A percentile compares a stretch with the other conserved stretches of the same genome.
phyloP scores from a whole-genome alignment of 2,113 vertebrate genomes.

The Zapus hudsonius region DNA sequence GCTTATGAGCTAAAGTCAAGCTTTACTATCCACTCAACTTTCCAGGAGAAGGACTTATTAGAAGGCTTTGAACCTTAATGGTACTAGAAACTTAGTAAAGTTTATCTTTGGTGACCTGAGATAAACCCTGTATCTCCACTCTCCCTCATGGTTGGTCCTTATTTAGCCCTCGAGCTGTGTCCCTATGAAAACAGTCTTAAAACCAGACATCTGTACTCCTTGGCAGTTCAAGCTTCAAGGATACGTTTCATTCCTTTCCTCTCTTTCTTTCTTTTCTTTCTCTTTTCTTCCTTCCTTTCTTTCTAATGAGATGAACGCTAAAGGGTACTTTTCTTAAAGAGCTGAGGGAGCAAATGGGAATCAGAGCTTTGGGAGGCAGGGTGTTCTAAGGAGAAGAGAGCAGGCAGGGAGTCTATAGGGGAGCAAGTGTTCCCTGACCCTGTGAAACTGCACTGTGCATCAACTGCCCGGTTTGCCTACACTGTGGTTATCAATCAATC shows the following conservation, averaged over 20 bases:
- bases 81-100: conserved; percentile 37
- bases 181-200: conserved; percentile 56
- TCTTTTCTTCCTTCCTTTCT: no score
- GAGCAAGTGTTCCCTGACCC: not conserved
- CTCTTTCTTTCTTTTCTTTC: no score
- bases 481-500: not conserved
- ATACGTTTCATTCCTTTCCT: not conserved
- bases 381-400: conserved; percentile 16
- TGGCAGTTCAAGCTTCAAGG: conserved; percentile 30
- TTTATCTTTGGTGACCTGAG: conserved; percentile 63
- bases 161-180: conserved; percentile 39
- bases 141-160: not conserved
- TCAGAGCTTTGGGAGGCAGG: conserved; percentile 24
- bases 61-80: not conserved
- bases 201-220: conserved; percentile 62
- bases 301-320: no score
- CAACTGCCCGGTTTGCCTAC: not conserved
- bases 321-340: conserved; percentile 60
- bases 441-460: not conserved
- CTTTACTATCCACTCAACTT: not conserved
- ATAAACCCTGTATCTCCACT: conserved; percentile 50
- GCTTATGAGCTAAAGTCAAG: not conserved
- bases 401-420: not conserved
- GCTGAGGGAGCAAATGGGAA: conserved; percentile 23
- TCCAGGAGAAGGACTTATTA: not conserved